Evolutionary conservation across 1,140 invertebrate genomes (phyloP).

Genomic region (Drosophila repleta): DNA sequence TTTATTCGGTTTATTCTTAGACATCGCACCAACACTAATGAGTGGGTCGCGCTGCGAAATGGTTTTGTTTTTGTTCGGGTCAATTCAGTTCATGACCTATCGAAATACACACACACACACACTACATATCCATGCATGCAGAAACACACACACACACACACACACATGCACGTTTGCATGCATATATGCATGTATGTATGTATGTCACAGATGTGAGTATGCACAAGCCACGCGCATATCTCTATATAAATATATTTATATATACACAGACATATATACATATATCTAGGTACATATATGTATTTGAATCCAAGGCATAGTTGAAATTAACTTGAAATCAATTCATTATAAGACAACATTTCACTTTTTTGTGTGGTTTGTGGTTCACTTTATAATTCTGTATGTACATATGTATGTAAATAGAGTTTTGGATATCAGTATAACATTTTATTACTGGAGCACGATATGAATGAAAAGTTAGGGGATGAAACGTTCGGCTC

Average conservation of each 20-base stretch:
- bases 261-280: no score
- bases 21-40: not conserved
- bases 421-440: constrained; percentile 57
- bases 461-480: constrained; percentile 78
- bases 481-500: constrained; percentile 59
- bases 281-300: no score
- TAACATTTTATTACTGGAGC: constrained; percentile 76
- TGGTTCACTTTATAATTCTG: constrained; percentile 1
- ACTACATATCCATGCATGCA: not conserved
- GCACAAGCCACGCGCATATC: no score
- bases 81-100: constrained; percentile 79
- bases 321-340: not conserved
- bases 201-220: no score
- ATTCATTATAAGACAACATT: constrained; percentile 3
- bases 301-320: not conserved
- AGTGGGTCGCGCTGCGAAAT: constrained; percentile 3
- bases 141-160: constrained; percentile 8
- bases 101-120: constrained; percentile 44
- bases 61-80: constrained; percentile 62
- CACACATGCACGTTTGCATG: not conserved
- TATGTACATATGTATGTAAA: constrained; percentile 13
- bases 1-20: not conserved
- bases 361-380: constrained; percentile 5
- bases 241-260: no score
- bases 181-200: no score